Base-by-base conservation (phyloP, 2,113 vertebrate species). In the Synodontis membranacea region DNA sequence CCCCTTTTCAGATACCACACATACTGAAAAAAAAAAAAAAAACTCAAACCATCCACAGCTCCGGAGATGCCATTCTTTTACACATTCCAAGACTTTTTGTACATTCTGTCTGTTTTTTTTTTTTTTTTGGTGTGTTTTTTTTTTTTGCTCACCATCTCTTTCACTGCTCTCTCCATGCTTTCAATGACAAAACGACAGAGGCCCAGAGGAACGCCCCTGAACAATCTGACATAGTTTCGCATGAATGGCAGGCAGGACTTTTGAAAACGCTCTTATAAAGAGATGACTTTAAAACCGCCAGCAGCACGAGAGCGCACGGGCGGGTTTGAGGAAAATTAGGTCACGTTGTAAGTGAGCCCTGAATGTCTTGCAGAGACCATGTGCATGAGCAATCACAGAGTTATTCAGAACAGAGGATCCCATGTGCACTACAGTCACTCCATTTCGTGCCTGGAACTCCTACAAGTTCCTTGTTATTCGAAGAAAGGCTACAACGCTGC, bases 261-360 rank as follows among this genome's bases (percentile, higher is more conserved):
- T 89, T 75, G 89, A 92, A 89, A 86, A 90, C 37, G 84, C 60
- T 89, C 81, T 87, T 21, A 79, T 87, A 89, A 92, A 91, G 82
- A 84, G 89, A 90, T 70, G 64, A 91, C 88, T 89, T 81, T 91
- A 91, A 86, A 87, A 91, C 82, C 89, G 90, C 89, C 88, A 93
- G 89, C 88, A 92, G 89, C 82, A 66, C 80, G 46, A 81, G 84
- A 70, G 90, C 86, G 91, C 84, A 90, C 90, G 88, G 88, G 88
- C 84, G 12, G 90, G 81, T 81, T 87, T 85, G 84, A 88, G 89
- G 93, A 95, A 62, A 94, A 94, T 94, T 84, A 94, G 93, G 94
- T 95, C 93, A 94, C 54, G 50, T 85, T 87, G 91, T 90, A 92
- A 93, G 89, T 84, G 88, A 92, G 88, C 86, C 86, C 84, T 88